Conservation (phyloP, 2,888 invertebrate species). For the Mimachlamys varia region DNA sequence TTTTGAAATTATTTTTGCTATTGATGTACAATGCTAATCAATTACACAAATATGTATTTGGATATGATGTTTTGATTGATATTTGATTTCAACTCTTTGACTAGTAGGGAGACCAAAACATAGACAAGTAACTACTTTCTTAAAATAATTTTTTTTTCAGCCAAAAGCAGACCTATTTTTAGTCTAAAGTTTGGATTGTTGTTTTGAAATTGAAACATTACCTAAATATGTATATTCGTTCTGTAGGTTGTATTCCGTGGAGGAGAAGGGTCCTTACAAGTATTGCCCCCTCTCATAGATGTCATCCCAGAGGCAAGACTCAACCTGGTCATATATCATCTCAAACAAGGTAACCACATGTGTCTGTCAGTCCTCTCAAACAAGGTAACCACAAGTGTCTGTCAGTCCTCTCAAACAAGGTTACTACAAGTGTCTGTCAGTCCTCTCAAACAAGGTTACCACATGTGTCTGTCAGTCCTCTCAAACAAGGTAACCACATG, state of each 20-base stretch:
- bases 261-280: slow-evolving; percentile 96
- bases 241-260: slow-evolving; percentile 92
- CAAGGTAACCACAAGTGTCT: slow-evolving; percentile 84
- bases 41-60: not conserved
- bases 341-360: slow-evolving; percentile 86
- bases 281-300: slow-evolving; percentile 94
- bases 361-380: slow-evolving; percentile 93
- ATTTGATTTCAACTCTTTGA: not conserved
- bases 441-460: too few species aligned
- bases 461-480: slow-evolving; percentile 86
- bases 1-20: not conserved
- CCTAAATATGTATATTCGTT: not conserved
- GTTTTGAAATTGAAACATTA: not conserved
- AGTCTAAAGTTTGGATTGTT: too few species aligned
- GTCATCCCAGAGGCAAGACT: slow-evolving; percentile 97
- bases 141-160: not conserved
- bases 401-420: slow-evolving; percentile 90
- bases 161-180: not conserved
- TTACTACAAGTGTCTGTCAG: too few species aligned
- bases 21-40: not conserved
- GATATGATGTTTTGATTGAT: not conserved
- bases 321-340: slow-evolving; percentile 96
- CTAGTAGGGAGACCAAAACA: not conserved
- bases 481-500: slow-evolving; percentile 86
- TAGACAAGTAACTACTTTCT: not conserved